Evolutionary conservation across 2,888 invertebrate genomes (phyloP).

Genomic region (Apantesis nais): DNA sequence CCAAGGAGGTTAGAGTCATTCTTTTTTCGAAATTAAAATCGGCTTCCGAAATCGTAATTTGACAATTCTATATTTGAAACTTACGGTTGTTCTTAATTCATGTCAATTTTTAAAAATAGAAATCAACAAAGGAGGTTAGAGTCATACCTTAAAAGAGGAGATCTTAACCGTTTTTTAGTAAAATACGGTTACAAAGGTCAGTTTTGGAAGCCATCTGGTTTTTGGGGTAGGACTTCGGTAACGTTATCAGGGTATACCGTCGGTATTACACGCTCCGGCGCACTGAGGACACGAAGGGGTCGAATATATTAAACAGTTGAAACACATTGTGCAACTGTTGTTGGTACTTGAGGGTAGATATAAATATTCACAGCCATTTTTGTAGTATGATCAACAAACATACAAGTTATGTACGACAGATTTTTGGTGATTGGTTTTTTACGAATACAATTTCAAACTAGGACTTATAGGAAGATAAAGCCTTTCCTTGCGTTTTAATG

Average conservation of each 20-base stretch:
- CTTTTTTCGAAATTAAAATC: background rate
- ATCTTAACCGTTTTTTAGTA: slow-evolving; percentile 9
- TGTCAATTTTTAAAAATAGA: background rate
- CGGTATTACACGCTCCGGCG: slow-evolving; percentile 37
- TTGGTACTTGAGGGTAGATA: background rate
- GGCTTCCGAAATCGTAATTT: background rate
- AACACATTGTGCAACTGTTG: slow-evolving; percentile 33
- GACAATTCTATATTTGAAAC: background rate
- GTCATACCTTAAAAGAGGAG: background rate
- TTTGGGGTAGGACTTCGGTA: slow-evolving; percentile 6
- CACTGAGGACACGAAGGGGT: slow-evolving; percentile 18
- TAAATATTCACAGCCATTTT: slow-evolving; percentile 7
- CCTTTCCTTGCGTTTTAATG: background rate
- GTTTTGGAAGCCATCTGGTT: slow-evolving; percentile 15
- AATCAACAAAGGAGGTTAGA: background rate
- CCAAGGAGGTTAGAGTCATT: background rate
- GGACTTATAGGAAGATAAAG: too few species aligned
- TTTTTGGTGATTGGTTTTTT: too few species aligned
- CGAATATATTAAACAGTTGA: slow-evolving; percentile 9
- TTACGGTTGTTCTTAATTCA: background rate
- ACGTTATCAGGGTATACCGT: slow-evolving; percentile 32
- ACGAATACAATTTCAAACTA: too few species aligned
- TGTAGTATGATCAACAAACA: background rate
- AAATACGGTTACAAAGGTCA: slow-evolving; percentile 12
- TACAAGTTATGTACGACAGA: background rate